These are phyloP conservation scores for Agapornis canus DNA, from an alignment of 2,797 vertebrate genomes.

Conservation along the genomic window DNA sequence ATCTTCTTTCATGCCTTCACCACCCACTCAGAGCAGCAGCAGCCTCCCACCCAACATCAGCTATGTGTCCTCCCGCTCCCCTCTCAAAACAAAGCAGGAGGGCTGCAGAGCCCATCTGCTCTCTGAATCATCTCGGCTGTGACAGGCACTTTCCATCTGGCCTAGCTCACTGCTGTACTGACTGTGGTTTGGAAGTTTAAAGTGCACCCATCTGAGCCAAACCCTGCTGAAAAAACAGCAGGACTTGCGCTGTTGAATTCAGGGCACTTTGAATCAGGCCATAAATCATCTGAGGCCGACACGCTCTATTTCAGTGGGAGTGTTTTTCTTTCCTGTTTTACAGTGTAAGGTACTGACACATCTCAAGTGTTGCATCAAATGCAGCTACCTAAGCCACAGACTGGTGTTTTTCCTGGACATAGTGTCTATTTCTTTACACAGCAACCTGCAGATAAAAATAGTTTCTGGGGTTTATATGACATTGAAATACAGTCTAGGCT, in stretches of 20 bases:
- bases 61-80: background rate
- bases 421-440: background rate
- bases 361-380: background rate
- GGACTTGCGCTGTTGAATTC: background rate
- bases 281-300: background rate
- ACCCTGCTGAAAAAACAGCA: background rate
- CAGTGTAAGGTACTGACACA: background rate
- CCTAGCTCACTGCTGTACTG: background rate
- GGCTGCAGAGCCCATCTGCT: slow-evolving; percentile 39
- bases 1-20: background rate
- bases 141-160: slow-evolving; percentile 41
- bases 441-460: background rate
- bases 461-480: background rate
- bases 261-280: background rate
- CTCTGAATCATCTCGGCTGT: slow-evolving; percentile 25
- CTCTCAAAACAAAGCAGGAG: background rate
- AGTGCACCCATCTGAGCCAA: background rate
- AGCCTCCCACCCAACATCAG: background rate
- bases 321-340: background rate
- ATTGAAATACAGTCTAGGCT: background rate
- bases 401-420: background rate
- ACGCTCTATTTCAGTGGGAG: background rate
- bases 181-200: slow-evolving; percentile 19
- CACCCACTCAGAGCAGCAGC: background rate
- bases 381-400: background rate